phyloP scores from a whole-genome alignment of 2,888 invertebrate species.

The Aphrophora alni region DNA sequence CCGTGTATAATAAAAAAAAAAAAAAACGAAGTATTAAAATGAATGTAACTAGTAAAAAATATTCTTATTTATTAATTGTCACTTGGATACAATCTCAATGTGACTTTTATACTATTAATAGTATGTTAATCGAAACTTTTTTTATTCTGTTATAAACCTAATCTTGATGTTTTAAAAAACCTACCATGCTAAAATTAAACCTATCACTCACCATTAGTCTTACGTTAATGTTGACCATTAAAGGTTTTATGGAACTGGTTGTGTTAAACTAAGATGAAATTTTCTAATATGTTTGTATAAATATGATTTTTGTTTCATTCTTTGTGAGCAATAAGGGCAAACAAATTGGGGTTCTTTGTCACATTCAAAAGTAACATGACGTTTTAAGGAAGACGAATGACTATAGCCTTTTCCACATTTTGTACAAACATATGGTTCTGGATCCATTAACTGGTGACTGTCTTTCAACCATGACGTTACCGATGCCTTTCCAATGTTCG shows the following conservation, averaged over 20 bases:
- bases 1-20: no score
- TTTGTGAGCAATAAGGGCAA: constrained; percentile 31
- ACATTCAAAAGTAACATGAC: constrained; percentile 35
- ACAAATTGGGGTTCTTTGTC: constrained; percentile 34
- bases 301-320: constrained; percentile 37
- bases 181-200: neutral
- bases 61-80: no score
- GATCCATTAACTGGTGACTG: neutral
- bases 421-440: neutral
- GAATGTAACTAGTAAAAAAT: no score
- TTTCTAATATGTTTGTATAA: constrained; percentile 31
- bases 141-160: no score
- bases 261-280: constrained; percentile 3
- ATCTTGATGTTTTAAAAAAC: no score
- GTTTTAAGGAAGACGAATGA: constrained; percentile 28
- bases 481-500: neutral
- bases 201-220: neutral
- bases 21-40: no score
- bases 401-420: constrained; percentile 35
- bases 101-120: no score
- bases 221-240: neutral
- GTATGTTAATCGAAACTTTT: no score
- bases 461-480: no score
- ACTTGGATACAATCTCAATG: no score
- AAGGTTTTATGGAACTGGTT: neutral